These are phyloP conservation scores for Saiga tatarica DNA, from an alignment of 2,113 vertebrate genomes.

Conservation along the genomic window DNA sequence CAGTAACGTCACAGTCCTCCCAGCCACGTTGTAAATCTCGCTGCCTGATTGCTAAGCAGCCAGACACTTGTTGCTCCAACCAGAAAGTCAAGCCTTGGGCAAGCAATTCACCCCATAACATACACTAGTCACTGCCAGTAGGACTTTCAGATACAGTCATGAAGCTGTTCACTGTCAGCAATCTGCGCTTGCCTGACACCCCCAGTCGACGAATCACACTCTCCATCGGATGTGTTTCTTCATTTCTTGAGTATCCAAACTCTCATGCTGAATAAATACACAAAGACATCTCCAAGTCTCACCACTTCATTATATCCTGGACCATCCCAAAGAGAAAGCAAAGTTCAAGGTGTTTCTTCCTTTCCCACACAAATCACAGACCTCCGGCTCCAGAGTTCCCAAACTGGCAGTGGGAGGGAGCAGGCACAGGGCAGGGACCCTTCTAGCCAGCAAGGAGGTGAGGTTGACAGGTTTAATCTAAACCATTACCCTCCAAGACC, in stretches of 20 bases:
- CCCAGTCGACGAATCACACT: not conserved
- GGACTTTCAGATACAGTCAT: not conserved
- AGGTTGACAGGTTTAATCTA: not conserved
- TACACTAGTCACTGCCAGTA: not conserved
- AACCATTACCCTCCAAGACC: not conserved
- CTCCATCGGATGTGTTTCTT: not conserved
- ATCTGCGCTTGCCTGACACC: not conserved
- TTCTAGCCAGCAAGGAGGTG: not conserved
- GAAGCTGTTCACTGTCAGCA: not conserved
- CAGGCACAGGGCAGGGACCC: not conserved
- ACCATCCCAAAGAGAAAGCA: not conserved
- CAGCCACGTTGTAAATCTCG: not conserved
- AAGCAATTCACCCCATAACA: not conserved
- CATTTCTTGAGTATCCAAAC: not conserved
- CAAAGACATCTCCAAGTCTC: not conserved
- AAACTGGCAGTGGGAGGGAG: not conserved
- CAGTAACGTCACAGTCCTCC: not conserved
- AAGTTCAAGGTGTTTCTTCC: not conserved
- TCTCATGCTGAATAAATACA: not conserved
- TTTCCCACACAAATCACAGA: not conserved
- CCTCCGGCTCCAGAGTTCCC: not conserved
- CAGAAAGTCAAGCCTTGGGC: not conserved
- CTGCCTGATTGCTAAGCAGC: not conserved
- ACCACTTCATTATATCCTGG: not conserved
- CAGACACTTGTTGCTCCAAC: not conserved